These are phyloP conservation scores for Anthoptus insignis DNA, from an alignment of 2,888 invertebrate genomes.

Conservation along the genomic window DNA sequence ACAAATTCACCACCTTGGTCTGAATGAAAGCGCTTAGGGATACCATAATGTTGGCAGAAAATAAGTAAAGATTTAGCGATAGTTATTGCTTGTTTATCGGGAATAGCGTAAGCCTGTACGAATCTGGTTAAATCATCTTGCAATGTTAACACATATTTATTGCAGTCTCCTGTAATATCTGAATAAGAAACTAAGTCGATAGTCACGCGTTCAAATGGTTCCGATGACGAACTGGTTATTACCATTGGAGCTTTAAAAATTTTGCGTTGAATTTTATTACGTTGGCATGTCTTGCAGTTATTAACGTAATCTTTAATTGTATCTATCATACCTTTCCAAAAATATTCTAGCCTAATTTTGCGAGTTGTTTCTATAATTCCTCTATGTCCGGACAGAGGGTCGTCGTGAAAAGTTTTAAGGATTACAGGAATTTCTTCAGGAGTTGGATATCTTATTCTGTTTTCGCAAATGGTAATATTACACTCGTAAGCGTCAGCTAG, in stretches of 20 bases:
- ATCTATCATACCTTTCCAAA: constrained; percentile 57
- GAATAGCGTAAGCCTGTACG: constrained; percentile 58
- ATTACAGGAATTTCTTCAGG: constrained; percentile 53
- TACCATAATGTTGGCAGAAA: constrained; percentile 58
- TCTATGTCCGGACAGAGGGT: constrained; percentile 55
- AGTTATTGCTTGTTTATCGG: constrained; percentile 56
- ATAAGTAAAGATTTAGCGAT: constrained; percentile 55
- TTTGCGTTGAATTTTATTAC: constrained; percentile 55
- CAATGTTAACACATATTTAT: constrained; percentile 55
- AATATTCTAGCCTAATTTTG: constrained; percentile 55
- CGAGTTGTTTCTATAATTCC: constrained; percentile 55
- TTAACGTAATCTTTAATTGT: constrained; percentile 55
- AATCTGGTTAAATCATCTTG: constrained; percentile 57
- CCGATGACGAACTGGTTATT: constrained; percentile 54
- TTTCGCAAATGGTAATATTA: constrained; percentile 52
- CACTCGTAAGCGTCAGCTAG: constrained; percentile 52
- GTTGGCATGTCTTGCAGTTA: constrained; percentile 51
- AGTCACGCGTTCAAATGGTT: constrained; percentile 57
- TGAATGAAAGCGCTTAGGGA: constrained; percentile 57
- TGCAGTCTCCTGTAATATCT: constrained; percentile 51
- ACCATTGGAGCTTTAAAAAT: constrained; percentile 57
- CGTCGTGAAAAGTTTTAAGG: constrained; percentile 54
- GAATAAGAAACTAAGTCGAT: constrained; percentile 59
- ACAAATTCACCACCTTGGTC: constrained; percentile 58
- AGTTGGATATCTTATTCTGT: constrained; percentile 48